Evolutionary conservation across 2,113 vertebrate genomes (phyloP), one percentile per base, ranked within the genome.

Genomic region (Oostethus manadensis): DNA sequence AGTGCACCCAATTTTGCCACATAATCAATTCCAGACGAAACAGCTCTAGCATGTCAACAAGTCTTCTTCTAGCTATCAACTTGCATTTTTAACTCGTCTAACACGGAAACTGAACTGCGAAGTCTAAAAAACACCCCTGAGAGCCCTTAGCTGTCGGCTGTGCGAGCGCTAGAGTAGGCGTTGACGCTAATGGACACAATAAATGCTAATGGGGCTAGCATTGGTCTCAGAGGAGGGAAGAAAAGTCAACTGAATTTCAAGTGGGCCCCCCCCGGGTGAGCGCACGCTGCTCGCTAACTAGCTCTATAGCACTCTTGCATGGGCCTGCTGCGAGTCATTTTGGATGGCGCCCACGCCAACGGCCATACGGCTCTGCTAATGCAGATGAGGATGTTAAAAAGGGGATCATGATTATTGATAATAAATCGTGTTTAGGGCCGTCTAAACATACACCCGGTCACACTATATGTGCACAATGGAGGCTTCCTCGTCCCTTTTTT

Each of bases 171-270:
- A 71, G 69, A 76, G 71, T 56, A 80, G 70, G 73, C 72, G 78
- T 82, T 78, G 82, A 80, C 62, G 58, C 58, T 84, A 82, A 85
- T 82, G 75, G 71, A 10, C 42, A 64, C 66, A 70, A 79, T 82
- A 78, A 77, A 81, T 79, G 78, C 81, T 77, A 84, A 80, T 86
- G 62, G 47, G 62, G 60, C 70, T 71, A 82, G 70, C 76, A 58
- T 26, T 15, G 13, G 49, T 84, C 77, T 51, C 51, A 85, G 79
- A 78, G 73, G 66, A 74, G 46, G 13, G 20, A 7, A 22, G 48
- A 9, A 26, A 82, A 67, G 79, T 68, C 84, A 86, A 86, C 79
- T 74, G 84, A 82, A 81, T 86, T 81, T 71, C 76, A 78, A 84
- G 68, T 69, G 67, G 47, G n/a, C n/a, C n/a, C 58, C 78, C 77